Base-by-base conservation (phyloP, 2,797 vertebrate species). In the Peromyscus nudipes region DNA sequence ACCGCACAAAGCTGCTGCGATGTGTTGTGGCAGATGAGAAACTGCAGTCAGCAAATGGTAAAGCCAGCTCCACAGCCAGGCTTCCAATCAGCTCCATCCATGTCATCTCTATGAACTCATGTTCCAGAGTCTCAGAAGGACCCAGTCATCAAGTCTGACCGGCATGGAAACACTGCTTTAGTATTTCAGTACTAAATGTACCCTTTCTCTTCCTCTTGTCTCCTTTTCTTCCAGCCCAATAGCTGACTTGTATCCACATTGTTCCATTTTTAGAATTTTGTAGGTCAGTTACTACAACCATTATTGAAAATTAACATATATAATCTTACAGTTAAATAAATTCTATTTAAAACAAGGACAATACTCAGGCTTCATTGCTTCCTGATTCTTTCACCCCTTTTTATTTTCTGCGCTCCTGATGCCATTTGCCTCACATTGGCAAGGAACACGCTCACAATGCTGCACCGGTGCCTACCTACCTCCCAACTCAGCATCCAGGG, bases 211-310 rank as follows among this genome's bases (percentile, higher is more conserved):
- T 67, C 4, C 43, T 67, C 67, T 95, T 43, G 25, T 84, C 55
- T 55, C 3, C 55, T 31, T 90, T 90, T 89, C 55, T 88, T 49
- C 23, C 82, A 16, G 37, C 27, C 65, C 60, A 55, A 46, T 10
- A 82, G 62, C n/a, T 94, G 89, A 52, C 82, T 84, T 94, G 34
- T 64, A 77, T 73, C 85, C 62, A 8, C 4, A 19, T 27, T 64
- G 60, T 80, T 89, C 62, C 79, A 76, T 65, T 86, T 92, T 89
- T 81, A 95, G 92, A 46, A 62, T 87, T 95, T 92, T 97, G 46
- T 14, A 57, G 96, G 43, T 5, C 76, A 37, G 89, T 85, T 71
- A 60, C 89, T 64, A 62, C 9, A 89, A 69, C 29, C 73, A 86
- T 34, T n/a, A 89, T 40, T 71, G 89, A 83, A 91, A 95, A 62